phyloP scores from a whole-genome alignment of 2,113 vertebrate species.

The Sinocyclocheilus rhinocerous region DNA sequence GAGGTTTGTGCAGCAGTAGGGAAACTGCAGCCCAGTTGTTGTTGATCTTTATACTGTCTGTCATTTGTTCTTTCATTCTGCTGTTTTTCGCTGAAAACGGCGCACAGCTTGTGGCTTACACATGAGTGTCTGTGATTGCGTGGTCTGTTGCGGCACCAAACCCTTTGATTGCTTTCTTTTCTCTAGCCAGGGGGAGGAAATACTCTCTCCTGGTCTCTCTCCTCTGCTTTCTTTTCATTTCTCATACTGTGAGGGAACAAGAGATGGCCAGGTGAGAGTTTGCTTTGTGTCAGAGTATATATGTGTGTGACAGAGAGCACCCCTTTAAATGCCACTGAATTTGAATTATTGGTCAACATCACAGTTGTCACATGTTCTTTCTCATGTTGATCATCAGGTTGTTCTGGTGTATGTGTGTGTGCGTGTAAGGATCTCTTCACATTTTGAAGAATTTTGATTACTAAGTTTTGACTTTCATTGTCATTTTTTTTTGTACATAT shows the following conservation, averaged over 20 bases:
- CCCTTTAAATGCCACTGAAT: not conserved
- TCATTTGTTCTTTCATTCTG: conserved; percentile 37
- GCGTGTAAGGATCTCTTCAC: not conserved
- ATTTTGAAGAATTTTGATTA: too few species aligned
- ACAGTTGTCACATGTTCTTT: not conserved
- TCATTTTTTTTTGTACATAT: too few species aligned
- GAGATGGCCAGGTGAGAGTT: conserved; percentile 33
- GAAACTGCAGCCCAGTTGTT: conserved; percentile 12
- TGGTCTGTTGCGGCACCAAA: conserved; percentile 19
- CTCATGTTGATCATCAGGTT: not conserved
- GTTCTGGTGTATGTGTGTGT: not conserved
- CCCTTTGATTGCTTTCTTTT: conserved; percentile 48
- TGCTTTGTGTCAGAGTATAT: not conserved
- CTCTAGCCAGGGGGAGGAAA: conserved; percentile 8
- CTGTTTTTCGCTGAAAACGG: conserved; percentile 33
- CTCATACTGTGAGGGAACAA: conserved; percentile 20
- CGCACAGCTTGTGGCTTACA: conserved; percentile 32
- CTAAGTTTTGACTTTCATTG: too few species aligned
- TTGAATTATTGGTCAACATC: conserved; percentile 2
- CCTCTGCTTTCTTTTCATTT: not conserved
- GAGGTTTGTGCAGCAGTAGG: conserved; percentile 14
- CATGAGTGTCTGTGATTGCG: conserved; percentile 21
- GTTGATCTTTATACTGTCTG: conserved; percentile 18
- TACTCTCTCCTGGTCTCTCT: conserved; percentile 17
- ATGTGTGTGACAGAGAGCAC: not conserved